Evolutionary conservation across 2,888 invertebrate genomes (phyloP), one percentile per base, ranked within the genome.

Genomic region (Dynastes hyllus): DNA sequence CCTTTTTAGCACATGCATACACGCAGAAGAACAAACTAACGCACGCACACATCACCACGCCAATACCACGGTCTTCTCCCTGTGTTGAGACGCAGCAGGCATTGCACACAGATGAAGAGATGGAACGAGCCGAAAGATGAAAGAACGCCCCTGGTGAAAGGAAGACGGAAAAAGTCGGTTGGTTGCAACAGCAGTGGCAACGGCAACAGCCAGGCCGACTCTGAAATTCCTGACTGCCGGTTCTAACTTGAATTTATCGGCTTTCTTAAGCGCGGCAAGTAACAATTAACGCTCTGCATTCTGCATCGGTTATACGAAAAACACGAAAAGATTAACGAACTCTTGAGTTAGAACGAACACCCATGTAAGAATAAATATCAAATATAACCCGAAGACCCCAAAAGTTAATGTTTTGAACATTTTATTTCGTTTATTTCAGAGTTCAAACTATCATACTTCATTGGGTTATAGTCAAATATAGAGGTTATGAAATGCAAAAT

Each of bases 1-100:
- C 78, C 69, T 66, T 75, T 79, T 79, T 63, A 50, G 76, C 76
- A 76, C 76, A 79, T 79, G 79, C 58, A 45, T 11, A 45, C 45
- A 45, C 45, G 45, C 8, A 45, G 45, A 45, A 45, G 45, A 45
- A 45, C 69, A 63, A 69, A 69, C 50, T 50, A 67, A 67, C 66
- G 4, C 22, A 50, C 51, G 32, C 37, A 37, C 37, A 66, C 65
- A 37, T 37, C 45, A 45, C 45, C 45, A 2, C 45, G 11, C 37
- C 37, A 37, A 22, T 22, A 22, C 22, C 22, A 22, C 22, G 32
- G 5, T 37, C 32, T 37, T 37, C 32, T 37, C 32, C 32, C 32
- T 37, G 5, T 32, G 32, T 32, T 32, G 37, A 32, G n/a, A 66
- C 13, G 55, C 22, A 1, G 55, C 55, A 22, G 45, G 45, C 45